Evolutionary conservation across 2,888 invertebrate genomes (phyloP), one percentile per base, ranked within the genome.

Genomic region (Aporophyla lueneburgensis): DNA sequence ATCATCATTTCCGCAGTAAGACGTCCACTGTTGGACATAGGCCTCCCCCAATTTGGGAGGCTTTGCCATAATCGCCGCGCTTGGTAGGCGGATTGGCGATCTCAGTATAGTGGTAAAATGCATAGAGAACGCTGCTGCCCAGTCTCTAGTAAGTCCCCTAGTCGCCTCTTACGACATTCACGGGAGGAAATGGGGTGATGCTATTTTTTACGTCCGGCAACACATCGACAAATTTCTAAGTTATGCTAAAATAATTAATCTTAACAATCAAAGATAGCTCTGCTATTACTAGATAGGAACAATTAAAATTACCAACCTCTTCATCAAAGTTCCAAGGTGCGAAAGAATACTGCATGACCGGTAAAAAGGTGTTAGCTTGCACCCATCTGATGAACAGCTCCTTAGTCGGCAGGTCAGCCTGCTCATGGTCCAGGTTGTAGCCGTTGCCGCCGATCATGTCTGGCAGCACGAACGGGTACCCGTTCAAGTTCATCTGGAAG

Each of bases 381-480:
- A 98, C 95, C 98, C 98, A 99, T 89, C 98, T 95, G 51, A 98
- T 97, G 89, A 98, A 98, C 69, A 98, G 92, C 90, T 98, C 98
- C 78, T 97, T 97, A 1, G 97, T 97, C 0, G 97, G 96, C 0
- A 94, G 90, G 33, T 96, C 97, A 0, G 96, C 92, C 58, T 94
- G 94, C n/a, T 93, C 94, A 74, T 96, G 93, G 81, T 93, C 93
- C 71, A 96, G 78, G n/a, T 96, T 95, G 88, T 96, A 97, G 0
- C 97, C 97, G 84, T 97, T 98, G 0, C 98, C 98, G 0, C 98
- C 98, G 66, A 98, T 97, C 98, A 98, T 98, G 91, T 98, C 98
- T 0, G 98, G 98, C 21, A 99, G 93, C 9, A 98, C 98, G 87
- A 97, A 97, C 0, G 98, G 97, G 93, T 98, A 98, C 1, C 98